Evolutionary conservation across 2,888 invertebrate genomes (phyloP).

Genomic region (Plusia festucae): DNA sequence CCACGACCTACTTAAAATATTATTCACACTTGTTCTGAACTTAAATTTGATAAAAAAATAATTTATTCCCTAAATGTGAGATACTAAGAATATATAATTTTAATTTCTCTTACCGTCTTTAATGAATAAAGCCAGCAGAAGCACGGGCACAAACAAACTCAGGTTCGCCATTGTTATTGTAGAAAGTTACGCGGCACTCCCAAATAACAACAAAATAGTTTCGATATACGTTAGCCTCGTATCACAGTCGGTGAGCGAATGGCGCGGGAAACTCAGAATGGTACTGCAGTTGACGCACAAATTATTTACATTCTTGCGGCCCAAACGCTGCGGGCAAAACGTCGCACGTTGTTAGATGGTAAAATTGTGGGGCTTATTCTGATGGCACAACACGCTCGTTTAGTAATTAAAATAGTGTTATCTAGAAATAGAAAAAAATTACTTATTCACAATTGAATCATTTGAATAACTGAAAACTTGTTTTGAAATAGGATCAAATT

Average conservation of each 20-base stretch:
- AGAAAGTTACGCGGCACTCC: conserved; percentile 61
- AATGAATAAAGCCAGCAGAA: conserved; percentile 79
- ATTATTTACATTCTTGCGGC: conserved; percentile 23
- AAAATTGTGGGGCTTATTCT: too few species aligned
- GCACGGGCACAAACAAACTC: conserved; percentile 77
- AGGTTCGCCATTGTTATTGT: conserved; percentile 77
- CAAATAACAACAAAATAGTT: conserved; percentile 61
- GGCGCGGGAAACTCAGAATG: conserved; percentile 59
- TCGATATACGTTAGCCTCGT: conserved; percentile 64
- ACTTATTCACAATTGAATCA: too few species aligned
- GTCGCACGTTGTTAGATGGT: conserved; percentile 22
- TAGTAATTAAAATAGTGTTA: too few species aligned
- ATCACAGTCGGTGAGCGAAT: conserved; percentile 74
- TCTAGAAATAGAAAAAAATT: too few species aligned
- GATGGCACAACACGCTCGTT: too few species aligned
- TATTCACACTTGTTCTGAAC: not conserved
- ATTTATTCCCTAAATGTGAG: not conserved
- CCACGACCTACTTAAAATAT: not conserved
- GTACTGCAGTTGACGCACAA: conserved; percentile 36
- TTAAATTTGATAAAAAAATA: not conserved
- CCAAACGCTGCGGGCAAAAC: conserved; percentile 40
- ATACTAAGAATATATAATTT: not conserved
- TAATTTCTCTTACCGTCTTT: conserved; percentile 74
- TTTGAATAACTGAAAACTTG: too few species aligned
- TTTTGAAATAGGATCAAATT: too few species aligned